Evolutionary conservation across 2,888 invertebrate genomes (phyloP).

Genomic region (Amiota minor): DNA sequence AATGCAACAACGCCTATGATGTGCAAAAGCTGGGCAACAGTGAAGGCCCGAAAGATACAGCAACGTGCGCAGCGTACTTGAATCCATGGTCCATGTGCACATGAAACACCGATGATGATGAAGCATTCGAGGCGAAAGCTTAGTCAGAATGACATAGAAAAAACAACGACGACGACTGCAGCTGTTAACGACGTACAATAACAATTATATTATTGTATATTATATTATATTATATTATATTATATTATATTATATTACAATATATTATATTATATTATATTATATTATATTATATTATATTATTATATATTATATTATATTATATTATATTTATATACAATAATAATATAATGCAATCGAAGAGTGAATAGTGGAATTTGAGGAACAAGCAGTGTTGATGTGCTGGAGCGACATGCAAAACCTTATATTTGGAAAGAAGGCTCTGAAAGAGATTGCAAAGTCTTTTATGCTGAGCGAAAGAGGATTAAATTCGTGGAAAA

Average conservation of each 20-base stretch:
- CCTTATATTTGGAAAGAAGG: constrained; percentile 24
- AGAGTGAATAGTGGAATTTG: constrained; percentile 24
- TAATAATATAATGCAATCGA: too few relatives aligned
- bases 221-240: too few relatives aligned
- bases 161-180: too few relatives aligned
- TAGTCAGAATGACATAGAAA: too few relatives aligned
- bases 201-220: too few relatives aligned
- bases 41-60: background rate
- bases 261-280: too few relatives aligned
- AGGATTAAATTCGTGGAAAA: background rate
- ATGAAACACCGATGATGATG: background rate
- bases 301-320: too few relatives aligned
- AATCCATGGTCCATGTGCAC: background rate
- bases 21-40: background rate
- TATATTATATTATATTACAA: too few relatives aligned
- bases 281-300: too few relatives aligned
- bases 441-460: constrained; percentile 18
- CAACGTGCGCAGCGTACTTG: background rate
- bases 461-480: constrained; percentile 24
- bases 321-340: too few relatives aligned
- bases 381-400: constrained; percentile 27
- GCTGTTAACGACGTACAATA: too few relatives aligned
- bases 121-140: too few relatives aligned
- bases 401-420: constrained; percentile 18
- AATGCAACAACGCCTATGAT: background rate